Evolutionary conservation across 2,797 vertebrate genomes (phyloP).

Genomic region (Xiphophorus birchmanni): DNA sequence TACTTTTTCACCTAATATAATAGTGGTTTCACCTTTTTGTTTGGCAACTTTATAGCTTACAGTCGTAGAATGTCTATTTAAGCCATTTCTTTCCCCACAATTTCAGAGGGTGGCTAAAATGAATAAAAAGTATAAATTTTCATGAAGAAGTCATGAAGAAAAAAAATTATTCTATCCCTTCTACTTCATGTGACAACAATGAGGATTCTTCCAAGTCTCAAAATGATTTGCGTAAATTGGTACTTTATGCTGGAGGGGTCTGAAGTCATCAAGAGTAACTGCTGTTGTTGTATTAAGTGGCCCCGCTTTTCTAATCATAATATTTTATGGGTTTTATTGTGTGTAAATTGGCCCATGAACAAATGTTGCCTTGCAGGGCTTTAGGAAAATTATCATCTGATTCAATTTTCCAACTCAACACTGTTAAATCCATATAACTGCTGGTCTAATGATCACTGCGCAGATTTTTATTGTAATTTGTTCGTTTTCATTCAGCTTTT

Average conservation of each 20-base stretch:
- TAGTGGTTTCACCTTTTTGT: not conserved
- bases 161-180: not conserved
- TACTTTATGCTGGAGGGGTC: constrained; percentile 20
- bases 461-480: not conserved
- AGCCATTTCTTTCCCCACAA: not conserved
- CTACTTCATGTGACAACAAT: not conserved
- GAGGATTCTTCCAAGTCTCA: constrained; percentile 25
- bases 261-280: constrained; percentile 18
- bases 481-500: not conserved
- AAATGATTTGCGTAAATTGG: constrained; percentile 25
- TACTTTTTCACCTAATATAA: not conserved
- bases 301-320: constrained; percentile 9
- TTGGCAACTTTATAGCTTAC: not conserved
- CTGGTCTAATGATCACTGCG: not conserved
- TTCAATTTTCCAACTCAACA: not conserved
- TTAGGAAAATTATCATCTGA: constrained; percentile 14
- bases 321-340: constrained; percentile 31
- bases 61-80: not conserved
- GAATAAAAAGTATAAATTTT: not conserved
- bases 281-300: constrained; percentile 20
- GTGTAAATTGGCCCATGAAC: constrained; percentile 10
- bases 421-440: not conserved
- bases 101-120: not conserved
- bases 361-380: constrained; percentile 10
- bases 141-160: not conserved